Base-by-base conservation (phyloP, 2,888 invertebrate genomes). In the Copidosoma aretas region DNA sequence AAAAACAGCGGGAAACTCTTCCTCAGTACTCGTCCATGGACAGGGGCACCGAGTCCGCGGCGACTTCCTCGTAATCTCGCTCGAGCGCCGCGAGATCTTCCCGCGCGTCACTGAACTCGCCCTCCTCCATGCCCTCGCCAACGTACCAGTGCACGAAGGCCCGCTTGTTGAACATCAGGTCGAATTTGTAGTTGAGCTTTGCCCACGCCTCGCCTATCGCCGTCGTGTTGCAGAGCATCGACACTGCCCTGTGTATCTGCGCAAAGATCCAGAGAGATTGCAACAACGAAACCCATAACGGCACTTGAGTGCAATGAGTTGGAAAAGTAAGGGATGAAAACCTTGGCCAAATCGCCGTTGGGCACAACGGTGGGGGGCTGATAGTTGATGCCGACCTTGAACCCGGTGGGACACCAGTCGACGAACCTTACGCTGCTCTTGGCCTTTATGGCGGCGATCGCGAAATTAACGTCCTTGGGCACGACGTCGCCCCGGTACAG, bases 101-200 rank as follows among this genome's bases (percentile, higher is more conserved):
- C 8, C 95, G 89, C 0, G 94, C 94, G 78, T 95, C 95, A 0
- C 91, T 89, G 84, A 94, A 95, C 83, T 96, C 92, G 56, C 91
- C 91, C 82, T 93, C 93, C 80, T 93, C 93, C 91, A 95, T 94
- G 73, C 94, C 94, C 82, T 93, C 93, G 10, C 92, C 91, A 0
- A 93, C 91, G 81, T 93, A 93, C 97, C 97, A 97, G 85, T 97
- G 97, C 21, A 97, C 95, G 83, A 97, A 97, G 4, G 97, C 97
- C 71, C 96, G 89, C 85, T 97, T 97, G 51, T 95, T 93, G 85
- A 95, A 97, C 95, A 97, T 97, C 78, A 97, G 85, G 85, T 97
- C 97, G 83, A 97, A 96, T 84, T 97, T 97, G 84, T 94, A 94
- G 85, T 97, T 94, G 70, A 97, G 87, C 77, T 94, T 92, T 73